phyloP scores from a whole-genome alignment of 1,140 invertebrate genomes.

The Cydia fagiglandana region DNA sequence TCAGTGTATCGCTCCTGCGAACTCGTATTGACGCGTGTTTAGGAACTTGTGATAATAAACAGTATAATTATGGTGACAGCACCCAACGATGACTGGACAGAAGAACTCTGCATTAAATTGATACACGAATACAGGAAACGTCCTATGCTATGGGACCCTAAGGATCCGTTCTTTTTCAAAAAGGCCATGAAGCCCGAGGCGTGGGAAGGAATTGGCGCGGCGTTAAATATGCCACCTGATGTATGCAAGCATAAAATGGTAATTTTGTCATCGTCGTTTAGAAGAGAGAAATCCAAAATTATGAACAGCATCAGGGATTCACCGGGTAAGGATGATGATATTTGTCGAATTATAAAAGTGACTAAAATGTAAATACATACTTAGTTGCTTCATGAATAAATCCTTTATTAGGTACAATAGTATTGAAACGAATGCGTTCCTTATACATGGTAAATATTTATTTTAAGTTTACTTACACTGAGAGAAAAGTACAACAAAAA shows the following conservation, averaged over 20 bases:
- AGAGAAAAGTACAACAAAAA: too few relatives aligned
- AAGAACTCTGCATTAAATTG: slow-evolving; percentile 39
- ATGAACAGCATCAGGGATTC: slow-evolving; percentile 35
- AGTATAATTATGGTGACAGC: slow-evolving; percentile 35
- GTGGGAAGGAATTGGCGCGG: slow-evolving; percentile 39
- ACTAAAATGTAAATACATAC: neutral
- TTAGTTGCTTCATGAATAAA: neutral
- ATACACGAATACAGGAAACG: slow-evolving; percentile 41
- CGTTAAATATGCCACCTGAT: slow-evolving; percentile 31
- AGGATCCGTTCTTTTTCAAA: slow-evolving; percentile 39
- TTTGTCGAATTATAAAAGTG: neutral
- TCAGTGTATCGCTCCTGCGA: slow-evolving; percentile 42
- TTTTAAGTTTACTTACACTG: too few relatives aligned
- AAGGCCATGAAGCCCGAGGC: slow-evolving; percentile 37
- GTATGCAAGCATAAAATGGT: slow-evolving; percentile 44
- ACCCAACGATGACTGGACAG: slow-evolving; percentile 38
- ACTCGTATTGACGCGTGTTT: slow-evolving; percentile 36
- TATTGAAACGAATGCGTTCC: neutral
- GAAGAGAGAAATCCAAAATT: slow-evolving; percentile 44
- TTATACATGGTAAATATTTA: neutral
- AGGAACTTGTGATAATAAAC: slow-evolving; percentile 34
- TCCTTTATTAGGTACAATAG: neutral
- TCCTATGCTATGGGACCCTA: slow-evolving; percentile 41
- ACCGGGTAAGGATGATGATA: slow-evolving; percentile 31
- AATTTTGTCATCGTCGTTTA: slow-evolving; percentile 41